Conservation (phyloP, 2,113 vertebrate genomes). For the Salvelinus fontinalis region DNA sequence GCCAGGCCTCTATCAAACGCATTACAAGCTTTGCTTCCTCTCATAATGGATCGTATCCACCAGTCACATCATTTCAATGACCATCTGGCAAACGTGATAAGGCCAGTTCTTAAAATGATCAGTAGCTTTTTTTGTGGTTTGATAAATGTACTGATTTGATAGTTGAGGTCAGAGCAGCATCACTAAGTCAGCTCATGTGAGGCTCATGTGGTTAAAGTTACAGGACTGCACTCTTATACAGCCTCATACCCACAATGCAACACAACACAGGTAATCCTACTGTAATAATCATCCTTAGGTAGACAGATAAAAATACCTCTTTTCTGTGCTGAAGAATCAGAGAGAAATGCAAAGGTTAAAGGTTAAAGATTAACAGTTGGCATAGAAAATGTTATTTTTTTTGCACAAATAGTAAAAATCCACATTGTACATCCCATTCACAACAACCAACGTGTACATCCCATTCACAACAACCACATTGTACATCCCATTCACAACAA, state of each 20-base stretch:
- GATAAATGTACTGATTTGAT: not conserved
- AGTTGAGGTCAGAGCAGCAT: not conserved
- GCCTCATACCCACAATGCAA: slow-evolving; percentile 66
- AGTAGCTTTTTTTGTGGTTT: not conserved
- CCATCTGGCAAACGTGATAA: not conserved
- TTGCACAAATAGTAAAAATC: not conserved
- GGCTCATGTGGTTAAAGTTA: slow-evolving; percentile 69
- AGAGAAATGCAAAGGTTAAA: slow-evolving; percentile 71
- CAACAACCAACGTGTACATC: not conserved
- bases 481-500: no score
- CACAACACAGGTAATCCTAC: slow-evolving; percentile 56
- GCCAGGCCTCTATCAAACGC: slow-evolving; percentile 47
- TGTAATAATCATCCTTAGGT: slow-evolving; percentile 39
- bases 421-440: not conserved
- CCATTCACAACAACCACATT: no score
- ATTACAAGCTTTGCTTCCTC: not conserved
- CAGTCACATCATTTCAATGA: not conserved
- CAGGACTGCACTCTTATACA: slow-evolving; percentile 80
- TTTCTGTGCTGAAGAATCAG: slow-evolving; percentile 89
- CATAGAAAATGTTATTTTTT: slow-evolving; percentile 11
- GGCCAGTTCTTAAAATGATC: not conserved
- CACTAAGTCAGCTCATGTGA: not conserved
- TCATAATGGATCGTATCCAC: not conserved
- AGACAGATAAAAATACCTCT: slow-evolving; percentile 80
- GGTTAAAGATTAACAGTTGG: slow-evolving; percentile 43